Evolutionary conservation across 2,888 invertebrate genomes (phyloP).

Genomic region (Lasiommata megera): DNA sequence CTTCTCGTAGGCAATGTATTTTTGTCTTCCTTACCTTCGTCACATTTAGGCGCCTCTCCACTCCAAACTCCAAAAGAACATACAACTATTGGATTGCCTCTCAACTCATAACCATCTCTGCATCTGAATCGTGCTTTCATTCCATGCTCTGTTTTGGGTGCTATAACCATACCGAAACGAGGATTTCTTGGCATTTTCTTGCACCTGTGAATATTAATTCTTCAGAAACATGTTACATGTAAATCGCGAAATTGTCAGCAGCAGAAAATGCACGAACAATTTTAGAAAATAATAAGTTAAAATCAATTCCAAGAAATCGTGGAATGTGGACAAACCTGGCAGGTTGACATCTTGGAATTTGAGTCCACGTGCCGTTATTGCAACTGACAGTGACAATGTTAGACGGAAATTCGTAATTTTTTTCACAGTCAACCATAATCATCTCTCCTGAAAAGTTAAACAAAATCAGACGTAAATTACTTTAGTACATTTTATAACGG

Average conservation of each 20-base stretch:
- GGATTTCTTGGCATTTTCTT: conserved; percentile 92
- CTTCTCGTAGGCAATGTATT: no score
- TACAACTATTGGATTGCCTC: conserved; percentile 88
- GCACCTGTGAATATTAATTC: conserved; percentile 82
- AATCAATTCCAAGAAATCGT: neutral
- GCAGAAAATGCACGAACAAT: no score
- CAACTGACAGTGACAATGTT: conserved; percentile 90
- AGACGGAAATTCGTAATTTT: conserved; percentile 91
- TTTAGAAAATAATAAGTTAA: no score
- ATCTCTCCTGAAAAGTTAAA: conserved; percentile 59
- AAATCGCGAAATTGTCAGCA: no score
- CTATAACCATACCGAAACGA: conserved; percentile 96
- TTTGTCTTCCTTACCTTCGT: conserved; percentile 84
- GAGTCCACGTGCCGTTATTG: conserved; percentile 97
- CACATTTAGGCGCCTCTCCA: conserved; percentile 92
- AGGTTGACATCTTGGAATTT: conserved; percentile 92
- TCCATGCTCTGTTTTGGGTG: conserved; percentile 98
- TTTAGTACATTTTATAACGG: no score
- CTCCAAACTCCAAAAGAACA: conserved; percentile 98
- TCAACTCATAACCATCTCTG: conserved; percentile 94
- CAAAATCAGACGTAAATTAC: no score
- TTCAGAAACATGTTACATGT: no score
- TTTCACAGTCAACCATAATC: conserved; percentile 88
- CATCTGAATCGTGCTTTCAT: conserved; percentile 97
- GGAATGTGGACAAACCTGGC: conserved; percentile 81